phyloP scores from a whole-genome alignment of 2,797 vertebrate species.

The Rhincodon typus region DNA sequence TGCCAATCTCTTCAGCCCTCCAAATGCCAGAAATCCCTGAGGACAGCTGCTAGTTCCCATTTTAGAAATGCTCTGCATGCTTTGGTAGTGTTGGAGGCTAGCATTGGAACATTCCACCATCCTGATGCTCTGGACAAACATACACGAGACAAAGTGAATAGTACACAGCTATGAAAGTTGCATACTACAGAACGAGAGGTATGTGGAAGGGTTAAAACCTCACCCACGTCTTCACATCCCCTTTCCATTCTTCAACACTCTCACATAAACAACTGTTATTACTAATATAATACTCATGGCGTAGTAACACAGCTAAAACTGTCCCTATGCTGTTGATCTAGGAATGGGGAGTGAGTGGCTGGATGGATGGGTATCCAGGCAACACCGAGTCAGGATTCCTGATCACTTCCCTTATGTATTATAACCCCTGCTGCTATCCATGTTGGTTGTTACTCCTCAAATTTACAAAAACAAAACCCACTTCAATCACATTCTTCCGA shows the following conservation, averaged over 20 bases:
- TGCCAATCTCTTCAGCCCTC: slow-evolving; percentile 47
- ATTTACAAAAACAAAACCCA: neutral
- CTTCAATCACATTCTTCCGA: neutral
- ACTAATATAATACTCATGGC: neutral
- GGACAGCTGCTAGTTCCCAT: slow-evolving; percentile 45
- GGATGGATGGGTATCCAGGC: neutral
- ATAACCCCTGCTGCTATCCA: neutral
- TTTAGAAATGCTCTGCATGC: slow-evolving; percentile 43
- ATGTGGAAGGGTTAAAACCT: neutral
- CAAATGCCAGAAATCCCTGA: slow-evolving; percentile 45
- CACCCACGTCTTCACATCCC: neutral
- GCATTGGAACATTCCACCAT: neutral
- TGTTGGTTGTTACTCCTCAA: neutral
- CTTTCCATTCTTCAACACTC: neutral
- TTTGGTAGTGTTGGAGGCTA: neutral
- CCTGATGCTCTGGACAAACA: neutral
- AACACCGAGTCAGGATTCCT: neutral
- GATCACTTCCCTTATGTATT: neutral
- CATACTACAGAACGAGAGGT: neutral
- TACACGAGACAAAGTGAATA: neutral
- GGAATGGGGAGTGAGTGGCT: neutral
- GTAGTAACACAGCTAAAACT: neutral
- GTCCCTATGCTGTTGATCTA: neutral
- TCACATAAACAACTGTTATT: neutral
- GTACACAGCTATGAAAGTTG: neutral